Percentiles rank a stretch among this genome's conserved stretches.
phyloP scores from a whole-genome alignment of 2,113 vertebrate genomes.

The Podarcis muralis region DNA sequence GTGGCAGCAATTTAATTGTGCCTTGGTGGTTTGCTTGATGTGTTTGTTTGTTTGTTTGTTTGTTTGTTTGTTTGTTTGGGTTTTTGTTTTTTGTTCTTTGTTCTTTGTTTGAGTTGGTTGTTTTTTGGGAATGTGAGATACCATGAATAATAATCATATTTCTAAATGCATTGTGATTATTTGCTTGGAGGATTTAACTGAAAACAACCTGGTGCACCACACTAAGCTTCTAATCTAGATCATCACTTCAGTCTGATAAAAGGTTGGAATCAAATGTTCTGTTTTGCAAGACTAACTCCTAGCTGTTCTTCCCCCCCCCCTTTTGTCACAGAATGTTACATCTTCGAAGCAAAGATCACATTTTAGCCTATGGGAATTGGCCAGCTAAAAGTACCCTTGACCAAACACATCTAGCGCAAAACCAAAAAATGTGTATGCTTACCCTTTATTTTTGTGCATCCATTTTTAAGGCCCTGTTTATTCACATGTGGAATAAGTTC shows the following conservation, averaged over 20 bases:
- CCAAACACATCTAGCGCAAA: too few relatives aligned
- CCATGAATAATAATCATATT: not conserved
- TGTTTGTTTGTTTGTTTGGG: too few relatives aligned
- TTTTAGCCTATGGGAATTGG: not conserved
- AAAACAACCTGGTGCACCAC: not conserved
- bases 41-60: not conserved
- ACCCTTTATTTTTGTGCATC: too few relatives aligned
- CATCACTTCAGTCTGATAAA: not conserved
- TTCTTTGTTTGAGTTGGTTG: too few relatives aligned
- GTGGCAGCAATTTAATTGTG: not conserved
- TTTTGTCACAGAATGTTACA: not conserved
- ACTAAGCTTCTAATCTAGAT: slow-evolving; percentile 8
- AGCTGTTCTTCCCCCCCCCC: too few relatives aligned
- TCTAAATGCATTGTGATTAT: slow-evolving; percentile 47
- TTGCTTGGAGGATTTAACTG: not conserved
- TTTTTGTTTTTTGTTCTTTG: not conserved
- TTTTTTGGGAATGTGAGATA: slow-evolving; percentile 26
- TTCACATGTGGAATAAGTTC: too few relatives aligned
- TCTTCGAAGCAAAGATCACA: not conserved
- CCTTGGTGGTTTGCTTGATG: not conserved
- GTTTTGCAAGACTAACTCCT: not conserved
- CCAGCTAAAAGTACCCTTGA: too few relatives aligned
- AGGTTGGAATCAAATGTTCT: not conserved
- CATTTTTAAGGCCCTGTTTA: too few relatives aligned
- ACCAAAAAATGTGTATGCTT: too few relatives aligned